Conservation (phyloP, 1,140 invertebrate genomes). For the Ladona fulva region DNA sequence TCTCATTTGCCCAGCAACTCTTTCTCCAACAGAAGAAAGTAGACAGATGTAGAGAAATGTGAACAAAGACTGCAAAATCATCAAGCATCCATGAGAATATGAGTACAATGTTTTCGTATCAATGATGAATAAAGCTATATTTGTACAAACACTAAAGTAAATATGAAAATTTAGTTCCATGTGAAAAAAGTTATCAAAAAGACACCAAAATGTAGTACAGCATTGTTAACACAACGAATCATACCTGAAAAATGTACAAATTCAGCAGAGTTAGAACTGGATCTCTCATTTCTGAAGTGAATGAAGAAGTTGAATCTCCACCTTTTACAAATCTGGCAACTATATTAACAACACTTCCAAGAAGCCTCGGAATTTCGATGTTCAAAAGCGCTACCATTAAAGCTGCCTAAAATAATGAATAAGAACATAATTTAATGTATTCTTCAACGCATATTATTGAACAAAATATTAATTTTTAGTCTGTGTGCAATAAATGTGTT, state of each 20-base stretch:
- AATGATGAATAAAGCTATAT: no score
- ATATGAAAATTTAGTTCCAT: no score
- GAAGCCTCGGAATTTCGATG: not conserved
- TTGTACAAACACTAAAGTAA: no score
- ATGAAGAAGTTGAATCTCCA: not conserved
- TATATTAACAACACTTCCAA: not conserved
- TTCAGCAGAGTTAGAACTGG: not conserved
- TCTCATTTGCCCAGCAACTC: slow-evolving; percentile 69
- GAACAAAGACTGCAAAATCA: slow-evolving; percentile 61
- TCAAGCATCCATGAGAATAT: no score
- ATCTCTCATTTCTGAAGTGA: not conserved
- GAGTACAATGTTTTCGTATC: no score
- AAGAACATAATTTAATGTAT: no score
- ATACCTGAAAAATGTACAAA: not conserved
- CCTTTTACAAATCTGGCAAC: not conserved
- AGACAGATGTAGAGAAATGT: slow-evolving; percentile 85
- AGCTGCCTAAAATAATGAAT: not conserved
- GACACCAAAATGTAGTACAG: no score
- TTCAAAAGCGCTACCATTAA: not conserved
- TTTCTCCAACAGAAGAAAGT: slow-evolving; percentile 76
- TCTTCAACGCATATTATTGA: no score
- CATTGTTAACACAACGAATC: no score
- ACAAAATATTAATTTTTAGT: no score
- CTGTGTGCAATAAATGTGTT: no score
- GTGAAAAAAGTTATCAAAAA: no score